Base-by-base conservation (phyloP, 2,113 vertebrate species). In the Heterotilapia buettikoferi region DNA sequence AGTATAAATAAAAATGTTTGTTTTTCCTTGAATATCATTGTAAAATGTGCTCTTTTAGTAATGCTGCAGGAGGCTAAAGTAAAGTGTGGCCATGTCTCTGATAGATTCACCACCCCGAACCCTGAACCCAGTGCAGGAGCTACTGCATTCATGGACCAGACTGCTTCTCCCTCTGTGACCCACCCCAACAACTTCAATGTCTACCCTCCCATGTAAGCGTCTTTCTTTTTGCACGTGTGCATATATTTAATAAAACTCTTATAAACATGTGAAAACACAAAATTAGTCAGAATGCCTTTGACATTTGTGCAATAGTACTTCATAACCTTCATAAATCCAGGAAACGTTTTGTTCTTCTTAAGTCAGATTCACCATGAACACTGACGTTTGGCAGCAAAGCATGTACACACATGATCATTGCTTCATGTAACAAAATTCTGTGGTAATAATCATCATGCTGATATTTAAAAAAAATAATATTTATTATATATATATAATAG, bases 121-220 rank as follows among this genome's bases (percentile, higher is more conserved):
- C 96, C 97, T 1, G 98, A 99, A 71, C 94, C 97, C 7, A 89
- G 94, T 1, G 90, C 96, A 2, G 96, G 95, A 63, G 96, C 96
- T 24, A 87, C 97, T 82, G 95, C 96, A 3, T 99, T 98, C 94
- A 98, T 99, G 98, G 98, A 99, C 90, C 98, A 98, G 91, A 97
- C 97, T 0, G 93, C 97, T 3, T 98, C 98, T 0, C 97, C 98
- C 1, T 91, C 94, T 1, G 97, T 97, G 84, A 97, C 96, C 93
- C 96, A 97, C 82, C 96, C 97, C 84, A 95, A 97, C 83, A 97
- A 90, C 93, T 99, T 98, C 85, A 95, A 95, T 84, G 96, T 98
- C 86, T 99, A 97, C 86, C 78, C 97, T 1, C 92, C 97, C 38
- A 98, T 98, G 98, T 99, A 95, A 97, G 97, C 94, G 45, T 45